Percentiles rank a stretch among this genome's conserved stretches.
Evolutionary conservation across 2,888 invertebrate genomes (phyloP).

Genomic region (Agrochola lota): DNA sequence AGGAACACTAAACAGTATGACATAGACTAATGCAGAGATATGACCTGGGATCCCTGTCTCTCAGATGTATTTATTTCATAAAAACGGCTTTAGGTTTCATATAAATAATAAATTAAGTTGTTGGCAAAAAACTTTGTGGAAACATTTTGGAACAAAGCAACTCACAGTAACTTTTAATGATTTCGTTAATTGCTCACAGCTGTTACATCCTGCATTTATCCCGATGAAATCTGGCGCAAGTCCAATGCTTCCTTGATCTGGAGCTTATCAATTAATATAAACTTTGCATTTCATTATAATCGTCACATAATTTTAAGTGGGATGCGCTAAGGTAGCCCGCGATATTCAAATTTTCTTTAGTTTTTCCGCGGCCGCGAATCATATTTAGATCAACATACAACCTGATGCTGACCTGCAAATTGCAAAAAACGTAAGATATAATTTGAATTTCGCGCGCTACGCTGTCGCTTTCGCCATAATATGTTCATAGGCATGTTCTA

Average conservation of each 20-base stretch:
- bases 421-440: too few species aligned
- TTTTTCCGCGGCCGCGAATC: too few species aligned
- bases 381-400: too few species aligned
- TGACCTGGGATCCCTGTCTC: conserved; percentile 7
- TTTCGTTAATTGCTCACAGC: conserved; percentile 19
- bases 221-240: conserved; percentile 18
- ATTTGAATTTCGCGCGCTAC: too few species aligned
- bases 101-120: conserved; percentile 7
- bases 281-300: conserved; percentile 23
- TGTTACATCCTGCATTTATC: conserved; percentile 23
- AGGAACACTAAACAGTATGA: conserved; percentile 24
- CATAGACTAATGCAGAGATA: conserved; percentile 31
- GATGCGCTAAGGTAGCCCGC: too few species aligned
- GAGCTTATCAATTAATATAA: conserved; percentile 12
- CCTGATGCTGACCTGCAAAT: too few species aligned
- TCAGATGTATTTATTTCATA: neutral
- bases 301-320: conserved; percentile 1
- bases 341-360: too few species aligned
- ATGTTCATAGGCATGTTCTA: conserved; percentile 1
- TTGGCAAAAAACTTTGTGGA: neutral
- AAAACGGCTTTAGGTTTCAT: conserved; percentile 4
- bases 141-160: neutral
- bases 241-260: conserved; percentile 12
- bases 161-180: conserved; percentile 15
- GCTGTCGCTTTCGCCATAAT: too few species aligned